phyloP scores from a whole-genome alignment of 2,888 invertebrate genomes.

The Drosophila kuntzei region DNA sequence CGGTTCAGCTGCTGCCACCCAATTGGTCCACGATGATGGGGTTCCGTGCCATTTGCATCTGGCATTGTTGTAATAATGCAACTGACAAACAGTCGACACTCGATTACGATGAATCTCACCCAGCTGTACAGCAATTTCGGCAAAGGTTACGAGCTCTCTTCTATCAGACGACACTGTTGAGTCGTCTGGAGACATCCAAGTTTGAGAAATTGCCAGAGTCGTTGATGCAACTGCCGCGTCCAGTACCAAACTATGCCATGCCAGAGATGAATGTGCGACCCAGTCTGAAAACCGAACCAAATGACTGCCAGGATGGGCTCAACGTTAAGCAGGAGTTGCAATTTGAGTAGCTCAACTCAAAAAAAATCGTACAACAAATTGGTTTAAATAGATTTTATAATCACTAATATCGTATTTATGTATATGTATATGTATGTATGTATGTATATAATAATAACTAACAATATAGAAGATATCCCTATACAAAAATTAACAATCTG shows the following conservation, averaged over 20 bases:
- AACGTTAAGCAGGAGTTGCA: constrained; percentile 19
- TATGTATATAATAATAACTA: constrained; percentile 64
- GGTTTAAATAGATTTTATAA: constrained; percentile 45
- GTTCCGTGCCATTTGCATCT: constrained; percentile 81
- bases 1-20: constrained; percentile 68
- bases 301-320: constrained; percentile 5
- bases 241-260: background rate
- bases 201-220: constrained; percentile 89
- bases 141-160: constrained; percentile 76
- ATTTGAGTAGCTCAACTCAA: constrained; percentile 4
- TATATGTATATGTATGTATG: constrained; percentile 33
- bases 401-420: constrained; percentile 41
- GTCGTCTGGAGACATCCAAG: constrained; percentile 81
- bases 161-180: constrained; percentile 78
- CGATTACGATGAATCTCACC: constrained; percentile 35
- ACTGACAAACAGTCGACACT: background rate
- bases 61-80: constrained; percentile 34
- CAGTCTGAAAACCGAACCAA: constrained; percentile 1
- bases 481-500: constrained; percentile 14
- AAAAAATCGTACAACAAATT: background rate
- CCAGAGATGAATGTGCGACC: background rate
- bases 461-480: constrained; percentile 57
- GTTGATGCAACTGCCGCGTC: constrained; percentile 33
- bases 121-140: constrained; percentile 71
- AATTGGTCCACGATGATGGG: constrained; percentile 82